These are phyloP conservation scores for Paralvinella palmiformis DNA, from an alignment of 1,140 invertebrate genomes.

Conservation along the genomic window DNA sequence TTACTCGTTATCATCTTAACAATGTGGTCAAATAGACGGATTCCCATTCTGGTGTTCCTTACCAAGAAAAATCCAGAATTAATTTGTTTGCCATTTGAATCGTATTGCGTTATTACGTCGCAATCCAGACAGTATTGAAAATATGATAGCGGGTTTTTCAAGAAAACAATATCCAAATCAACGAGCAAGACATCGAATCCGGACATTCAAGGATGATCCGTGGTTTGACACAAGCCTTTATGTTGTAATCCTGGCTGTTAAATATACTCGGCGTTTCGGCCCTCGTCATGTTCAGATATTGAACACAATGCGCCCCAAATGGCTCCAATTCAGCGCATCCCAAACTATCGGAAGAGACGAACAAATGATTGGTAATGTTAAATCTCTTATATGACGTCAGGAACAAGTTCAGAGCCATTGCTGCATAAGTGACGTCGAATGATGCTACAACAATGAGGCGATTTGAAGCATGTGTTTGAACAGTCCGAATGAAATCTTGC, in stretches of 20 bases:
- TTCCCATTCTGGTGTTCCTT: neutral
- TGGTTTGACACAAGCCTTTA: conserved; percentile 5
- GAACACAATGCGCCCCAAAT: neutral
- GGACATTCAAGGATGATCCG: neutral
- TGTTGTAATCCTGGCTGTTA: neutral
- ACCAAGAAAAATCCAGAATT: neutral
- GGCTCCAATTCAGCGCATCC: neutral
- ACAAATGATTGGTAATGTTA: conserved; percentile 4
- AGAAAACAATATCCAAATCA: conserved; percentile 12
- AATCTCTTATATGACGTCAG: neutral
- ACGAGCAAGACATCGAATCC: neutral
- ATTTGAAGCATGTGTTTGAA: no score
- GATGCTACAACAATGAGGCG: no score
- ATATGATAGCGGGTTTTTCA: conserved; percentile 6
- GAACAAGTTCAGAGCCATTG: neutral
- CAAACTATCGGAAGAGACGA: neutral
- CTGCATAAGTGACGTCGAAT: neutral
- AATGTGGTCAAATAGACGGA: neutral
- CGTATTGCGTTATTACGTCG: conserved; percentile 5
- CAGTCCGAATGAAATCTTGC: no score
- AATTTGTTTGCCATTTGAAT: neutral
- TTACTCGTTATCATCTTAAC: neutral
- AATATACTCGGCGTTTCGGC: neutral
- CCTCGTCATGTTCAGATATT: neutral
- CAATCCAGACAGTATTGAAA: neutral